Percentiles rank a stretch among this genome's conserved stretches.
phyloP scores from a whole-genome alignment of 2,888 invertebrate species.

The Netelia fuscicornis region DNA sequence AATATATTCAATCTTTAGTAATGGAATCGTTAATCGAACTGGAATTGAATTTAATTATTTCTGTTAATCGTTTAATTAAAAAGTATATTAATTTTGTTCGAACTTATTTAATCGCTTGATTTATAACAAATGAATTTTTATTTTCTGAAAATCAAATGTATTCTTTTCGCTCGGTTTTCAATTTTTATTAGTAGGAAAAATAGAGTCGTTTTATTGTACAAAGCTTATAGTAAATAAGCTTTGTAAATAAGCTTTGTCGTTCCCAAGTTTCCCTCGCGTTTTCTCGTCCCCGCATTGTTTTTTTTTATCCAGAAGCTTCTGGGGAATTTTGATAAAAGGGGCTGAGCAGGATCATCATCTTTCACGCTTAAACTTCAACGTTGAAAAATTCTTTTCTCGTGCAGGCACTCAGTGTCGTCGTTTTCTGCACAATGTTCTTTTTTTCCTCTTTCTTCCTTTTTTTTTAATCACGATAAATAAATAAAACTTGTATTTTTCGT shows the following conservation, averaged over 20 bases:
- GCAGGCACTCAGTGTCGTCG: background rate
- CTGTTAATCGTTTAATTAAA: background rate
- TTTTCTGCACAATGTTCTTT: background rate
- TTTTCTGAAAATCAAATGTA: background rate
- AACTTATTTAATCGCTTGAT: background rate
- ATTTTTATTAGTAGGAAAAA: background rate
- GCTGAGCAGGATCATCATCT: conserved; percentile 3
- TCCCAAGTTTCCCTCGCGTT: background rate
- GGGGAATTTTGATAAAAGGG: conserved; percentile 2
- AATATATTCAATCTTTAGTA: background rate
- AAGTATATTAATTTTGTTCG: background rate
- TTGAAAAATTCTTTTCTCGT: background rate
- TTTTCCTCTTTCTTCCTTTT: no score
- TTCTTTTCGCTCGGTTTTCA: no score
- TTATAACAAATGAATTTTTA: background rate
- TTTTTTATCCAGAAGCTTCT: conserved; percentile 1
- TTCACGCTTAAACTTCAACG: background rate
- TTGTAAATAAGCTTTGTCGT: no score
- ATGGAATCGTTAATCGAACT: background rate
- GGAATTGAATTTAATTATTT: background rate
- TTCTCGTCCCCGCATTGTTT: background rate
- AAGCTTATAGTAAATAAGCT: no score
- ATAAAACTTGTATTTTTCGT: conserved; percentile 16
- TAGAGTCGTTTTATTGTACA: background rate
- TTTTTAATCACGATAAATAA: background rate